phyloP scores from a whole-genome alignment of 2,113 vertebrate species.

The Tiliqua scincoides region DNA sequence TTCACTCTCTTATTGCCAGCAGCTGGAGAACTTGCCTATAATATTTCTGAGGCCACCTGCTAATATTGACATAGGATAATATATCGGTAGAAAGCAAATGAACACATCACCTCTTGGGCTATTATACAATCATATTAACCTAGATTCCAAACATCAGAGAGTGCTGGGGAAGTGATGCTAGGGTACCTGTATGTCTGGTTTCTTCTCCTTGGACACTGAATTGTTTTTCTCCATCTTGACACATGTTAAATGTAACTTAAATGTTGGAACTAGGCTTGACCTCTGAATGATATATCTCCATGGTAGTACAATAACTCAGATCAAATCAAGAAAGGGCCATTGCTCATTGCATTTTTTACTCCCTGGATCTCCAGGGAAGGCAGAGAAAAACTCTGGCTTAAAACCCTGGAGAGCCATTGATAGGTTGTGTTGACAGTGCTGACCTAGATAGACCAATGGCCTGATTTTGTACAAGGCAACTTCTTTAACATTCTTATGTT shows the following conservation, averaged over 20 bases:
- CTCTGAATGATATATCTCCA: not conserved
- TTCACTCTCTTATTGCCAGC: not conserved
- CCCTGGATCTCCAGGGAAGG: too few relatives aligned
- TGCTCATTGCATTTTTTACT: not conserved
- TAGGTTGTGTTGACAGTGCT: too few relatives aligned
- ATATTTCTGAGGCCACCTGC: not conserved
- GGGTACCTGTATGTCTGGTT: not conserved
- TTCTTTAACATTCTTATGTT: not conserved
- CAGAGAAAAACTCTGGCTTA: not conserved
- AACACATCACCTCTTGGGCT: not conserved
- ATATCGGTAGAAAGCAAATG: not conserved
- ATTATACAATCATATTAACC: not conserved
- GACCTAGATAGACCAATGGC: too few relatives aligned
- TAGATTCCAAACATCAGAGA: not conserved
- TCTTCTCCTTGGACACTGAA: not conserved
- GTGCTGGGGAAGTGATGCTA: not conserved
- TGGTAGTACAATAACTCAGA: not conserved
- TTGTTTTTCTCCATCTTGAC: not conserved
- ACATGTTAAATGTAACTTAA: not conserved
- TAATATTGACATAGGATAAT: not conserved
- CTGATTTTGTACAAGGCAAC: too few relatives aligned
- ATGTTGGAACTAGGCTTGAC: not conserved
- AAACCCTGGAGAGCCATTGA: too few relatives aligned
- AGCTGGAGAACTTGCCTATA: not conserved
- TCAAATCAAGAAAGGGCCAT: too few relatives aligned